Evolutionary conservation across 2,797 vertebrate genomes (phyloP).

Genomic region (Antennarius maculatus): DNA sequence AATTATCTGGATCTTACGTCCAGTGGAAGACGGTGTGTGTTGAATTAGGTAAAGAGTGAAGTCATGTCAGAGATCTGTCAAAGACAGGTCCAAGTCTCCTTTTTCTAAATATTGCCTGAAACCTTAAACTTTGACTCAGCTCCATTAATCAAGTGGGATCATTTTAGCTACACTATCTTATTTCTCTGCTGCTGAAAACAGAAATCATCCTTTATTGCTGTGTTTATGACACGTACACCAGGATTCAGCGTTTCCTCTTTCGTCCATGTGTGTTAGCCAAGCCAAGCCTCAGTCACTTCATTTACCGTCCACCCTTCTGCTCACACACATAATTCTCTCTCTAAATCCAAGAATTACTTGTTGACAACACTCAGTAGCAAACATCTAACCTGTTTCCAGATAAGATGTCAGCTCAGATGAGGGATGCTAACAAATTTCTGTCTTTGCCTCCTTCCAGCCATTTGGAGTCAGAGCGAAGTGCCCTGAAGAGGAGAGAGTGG

Average conservation of each 20-base stretch:
- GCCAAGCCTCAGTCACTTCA: constrained; percentile 12
- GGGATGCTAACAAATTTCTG: constrained; percentile 45
- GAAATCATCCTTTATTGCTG: not conserved
- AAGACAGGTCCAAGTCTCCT: not conserved
- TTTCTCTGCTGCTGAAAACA: not conserved
- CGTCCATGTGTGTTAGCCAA: not conserved
- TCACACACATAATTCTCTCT: constrained; percentile 11
- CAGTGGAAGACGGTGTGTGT: not conserved
- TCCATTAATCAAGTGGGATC: not conserved
- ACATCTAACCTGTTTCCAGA: constrained; percentile 13
- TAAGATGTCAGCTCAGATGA: constrained; percentile 10
- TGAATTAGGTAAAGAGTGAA: not conserved
- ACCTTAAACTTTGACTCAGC: not conserved
- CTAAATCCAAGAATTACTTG: constrained; percentile 28
- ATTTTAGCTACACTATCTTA: not conserved
- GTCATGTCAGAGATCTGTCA: not conserved
- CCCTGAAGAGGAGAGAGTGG: constrained; percentile 97
- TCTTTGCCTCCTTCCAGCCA: constrained; percentile 83
- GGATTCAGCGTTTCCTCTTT: not conserved
- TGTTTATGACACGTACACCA: not conserved
- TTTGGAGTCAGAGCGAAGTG: constrained; percentile 94
- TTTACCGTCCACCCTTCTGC: constrained; percentile 8
- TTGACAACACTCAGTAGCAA: constrained; percentile 43
- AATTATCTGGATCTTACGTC: constrained; percentile 6
- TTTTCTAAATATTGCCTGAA: constrained; percentile 1